Conservation (phyloP, 2,888 invertebrate genomes). For the Spisula solida region DNA sequence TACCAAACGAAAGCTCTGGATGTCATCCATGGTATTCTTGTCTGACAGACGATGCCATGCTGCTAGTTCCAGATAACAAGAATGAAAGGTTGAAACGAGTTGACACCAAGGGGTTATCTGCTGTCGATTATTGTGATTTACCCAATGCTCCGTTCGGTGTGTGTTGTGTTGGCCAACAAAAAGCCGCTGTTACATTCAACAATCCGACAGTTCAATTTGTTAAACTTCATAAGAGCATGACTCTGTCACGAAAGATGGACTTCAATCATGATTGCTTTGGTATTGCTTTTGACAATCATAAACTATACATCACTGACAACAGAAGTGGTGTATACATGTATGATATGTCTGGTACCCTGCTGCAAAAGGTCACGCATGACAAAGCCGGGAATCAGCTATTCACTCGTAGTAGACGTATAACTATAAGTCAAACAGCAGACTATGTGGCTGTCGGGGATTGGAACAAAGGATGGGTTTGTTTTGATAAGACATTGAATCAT, state of each 20-base stretch:
- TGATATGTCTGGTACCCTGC: background rate
- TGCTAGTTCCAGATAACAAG: slow-evolving; percentile 3
- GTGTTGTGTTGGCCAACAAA: slow-evolving; percentile 3
- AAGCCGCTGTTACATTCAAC: slow-evolving; percentile 19
- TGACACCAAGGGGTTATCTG: background rate
- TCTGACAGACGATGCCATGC: slow-evolving; percentile 21
- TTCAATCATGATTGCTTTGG: slow-evolving; percentile 20
- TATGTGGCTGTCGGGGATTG: slow-evolving; percentile 8
- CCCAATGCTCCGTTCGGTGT: slow-evolving; percentile 14
- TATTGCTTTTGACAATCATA: slow-evolving; percentile 2
- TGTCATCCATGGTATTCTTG: background rate
- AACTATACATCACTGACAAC: background rate
- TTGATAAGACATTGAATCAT: background rate
- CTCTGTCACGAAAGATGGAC: background rate
- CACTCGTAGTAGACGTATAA: background rate
- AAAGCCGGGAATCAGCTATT: background rate
- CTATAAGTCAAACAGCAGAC: background rate
- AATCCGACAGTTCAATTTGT: slow-evolving; percentile 8
- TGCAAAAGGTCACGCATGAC: background rate
- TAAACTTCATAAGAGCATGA: background rate
- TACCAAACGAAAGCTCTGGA: background rate
- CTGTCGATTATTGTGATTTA: slow-evolving; percentile 17
- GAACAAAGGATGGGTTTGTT: background rate
- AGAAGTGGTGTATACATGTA: background rate
- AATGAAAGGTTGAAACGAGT: slow-evolving; percentile 20